Conservation (phyloP, 2,113 vertebrate species). For the Nerophis ophidion region DNA sequence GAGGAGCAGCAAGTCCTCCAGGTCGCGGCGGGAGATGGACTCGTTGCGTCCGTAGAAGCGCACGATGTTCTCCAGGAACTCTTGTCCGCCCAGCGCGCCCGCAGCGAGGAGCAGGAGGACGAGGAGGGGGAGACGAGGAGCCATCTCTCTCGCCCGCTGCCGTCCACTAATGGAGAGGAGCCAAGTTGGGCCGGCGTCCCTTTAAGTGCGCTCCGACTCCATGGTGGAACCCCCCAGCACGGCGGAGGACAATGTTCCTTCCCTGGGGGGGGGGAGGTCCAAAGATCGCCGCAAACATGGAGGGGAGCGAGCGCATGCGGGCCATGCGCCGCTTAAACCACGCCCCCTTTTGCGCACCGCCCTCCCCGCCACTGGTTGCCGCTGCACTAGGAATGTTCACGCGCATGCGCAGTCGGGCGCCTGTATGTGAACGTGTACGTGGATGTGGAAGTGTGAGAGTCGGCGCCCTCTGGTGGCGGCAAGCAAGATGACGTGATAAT, state of each 20-base stretch:
- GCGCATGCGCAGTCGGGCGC: not conserved
- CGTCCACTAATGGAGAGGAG: too few relatives aligned
- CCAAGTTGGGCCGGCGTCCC: too few relatives aligned
- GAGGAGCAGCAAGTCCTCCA: conserved; percentile 57
- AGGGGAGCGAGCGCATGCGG: conserved; percentile 39
- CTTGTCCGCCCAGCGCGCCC: not conserved
- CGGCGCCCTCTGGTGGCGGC: too few relatives aligned
- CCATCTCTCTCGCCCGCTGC: too few relatives aligned
- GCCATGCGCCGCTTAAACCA: conserved; percentile 2
- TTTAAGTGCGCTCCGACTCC: too few relatives aligned
- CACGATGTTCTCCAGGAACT: conserved; percentile 51
- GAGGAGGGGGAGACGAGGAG: not conserved
- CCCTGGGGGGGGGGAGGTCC: conserved; percentile 27
- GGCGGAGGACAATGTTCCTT: too few relatives aligned
- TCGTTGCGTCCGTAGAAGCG: conserved; percentile 56
- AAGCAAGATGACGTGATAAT: too few relatives aligned
- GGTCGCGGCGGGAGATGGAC: conserved; percentile 47
- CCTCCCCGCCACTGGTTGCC: conserved; percentile 2
- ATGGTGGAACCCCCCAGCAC: too few relatives aligned
- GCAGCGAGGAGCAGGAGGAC: not conserved
- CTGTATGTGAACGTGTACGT: too few relatives aligned
- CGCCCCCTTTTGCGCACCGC: conserved; percentile 23
- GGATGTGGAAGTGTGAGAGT: too few relatives aligned
- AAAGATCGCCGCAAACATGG: conserved; percentile 49
- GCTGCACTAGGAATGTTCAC: conserved; percentile 11